Conservation (phyloP, 1,140 invertebrate genomes). For the Argopecten irradians region DNA sequence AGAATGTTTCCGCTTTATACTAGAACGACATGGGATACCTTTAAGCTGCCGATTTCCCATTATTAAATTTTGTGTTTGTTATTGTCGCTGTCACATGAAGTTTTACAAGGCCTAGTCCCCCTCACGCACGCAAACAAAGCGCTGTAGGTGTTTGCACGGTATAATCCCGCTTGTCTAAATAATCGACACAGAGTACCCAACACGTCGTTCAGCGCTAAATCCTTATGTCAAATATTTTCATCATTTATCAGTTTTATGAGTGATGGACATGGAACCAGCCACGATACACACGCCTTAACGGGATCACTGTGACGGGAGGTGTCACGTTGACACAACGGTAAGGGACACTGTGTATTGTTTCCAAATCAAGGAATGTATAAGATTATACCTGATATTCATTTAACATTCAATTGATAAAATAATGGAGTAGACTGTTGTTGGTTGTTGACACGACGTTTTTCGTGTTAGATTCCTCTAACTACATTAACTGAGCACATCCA, state of each 20-base stretch:
- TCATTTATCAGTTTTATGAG: constrained; percentile 18
- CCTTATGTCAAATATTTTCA: background rate
- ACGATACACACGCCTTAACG: background rate
- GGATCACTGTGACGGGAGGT: background rate
- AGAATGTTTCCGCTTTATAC: background rate
- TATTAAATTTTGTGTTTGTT: constrained; percentile 24
- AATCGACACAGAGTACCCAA: background rate
- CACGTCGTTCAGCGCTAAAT: background rate
- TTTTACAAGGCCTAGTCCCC: background rate
- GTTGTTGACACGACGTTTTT: background rate
- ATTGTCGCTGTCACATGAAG: background rate
- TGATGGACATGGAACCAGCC: background rate
- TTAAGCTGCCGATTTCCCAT: constrained; percentile 15
- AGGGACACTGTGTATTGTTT: background rate
- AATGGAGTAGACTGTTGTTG: background rate
- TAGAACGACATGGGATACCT: background rate
- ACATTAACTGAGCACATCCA: background rate
- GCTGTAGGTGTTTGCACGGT: constrained; percentile 1
- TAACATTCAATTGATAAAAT: background rate
- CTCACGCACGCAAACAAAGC: constrained; percentile 2
- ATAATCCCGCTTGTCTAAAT: constrained; percentile 16
- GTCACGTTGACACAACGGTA: background rate
- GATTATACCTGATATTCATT: background rate
- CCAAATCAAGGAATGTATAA: background rate
- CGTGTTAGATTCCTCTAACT: background rate